Evolutionary conservation across 2,113 vertebrate genomes (phyloP).

Genomic region (Martes martes): DNA sequence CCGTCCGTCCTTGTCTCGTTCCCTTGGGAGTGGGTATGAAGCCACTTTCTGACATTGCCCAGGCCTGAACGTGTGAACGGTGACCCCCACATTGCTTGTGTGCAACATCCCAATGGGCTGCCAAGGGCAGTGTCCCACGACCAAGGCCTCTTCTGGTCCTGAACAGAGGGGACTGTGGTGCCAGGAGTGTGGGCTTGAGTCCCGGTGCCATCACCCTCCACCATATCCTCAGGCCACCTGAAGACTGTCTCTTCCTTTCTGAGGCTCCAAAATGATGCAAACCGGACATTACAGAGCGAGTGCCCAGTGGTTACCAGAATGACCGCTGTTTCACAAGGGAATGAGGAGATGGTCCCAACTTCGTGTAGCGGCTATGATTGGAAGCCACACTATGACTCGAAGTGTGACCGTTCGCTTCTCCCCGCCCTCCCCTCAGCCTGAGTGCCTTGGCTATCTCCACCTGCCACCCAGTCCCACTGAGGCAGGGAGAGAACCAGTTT

Average conservation of each 20-base stretch:
- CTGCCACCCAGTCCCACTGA: neutral
- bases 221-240: neutral
- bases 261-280: neutral
- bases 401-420: too few relatives aligned
- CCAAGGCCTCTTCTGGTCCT: neutral
- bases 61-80: neutral
- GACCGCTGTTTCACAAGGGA: neutral
- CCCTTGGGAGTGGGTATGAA: neutral
- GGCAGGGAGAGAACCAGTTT: neutral
- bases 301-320: neutral
- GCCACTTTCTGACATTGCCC: neutral
- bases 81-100: neutral
- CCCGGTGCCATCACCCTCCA: neutral
- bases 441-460: neutral
- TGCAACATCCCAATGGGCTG: neutral
- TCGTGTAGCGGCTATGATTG: neutral
- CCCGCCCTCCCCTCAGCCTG: neutral
- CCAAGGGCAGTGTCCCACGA: neutral
- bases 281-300: neutral
- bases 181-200: neutral
- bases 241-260: neutral
- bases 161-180: neutral
- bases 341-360: neutral
- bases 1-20: neutral
- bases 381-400: neutral